phyloP scores from a whole-genome alignment of 2,888 invertebrate genomes.

The Cantharis flavilabris region DNA sequence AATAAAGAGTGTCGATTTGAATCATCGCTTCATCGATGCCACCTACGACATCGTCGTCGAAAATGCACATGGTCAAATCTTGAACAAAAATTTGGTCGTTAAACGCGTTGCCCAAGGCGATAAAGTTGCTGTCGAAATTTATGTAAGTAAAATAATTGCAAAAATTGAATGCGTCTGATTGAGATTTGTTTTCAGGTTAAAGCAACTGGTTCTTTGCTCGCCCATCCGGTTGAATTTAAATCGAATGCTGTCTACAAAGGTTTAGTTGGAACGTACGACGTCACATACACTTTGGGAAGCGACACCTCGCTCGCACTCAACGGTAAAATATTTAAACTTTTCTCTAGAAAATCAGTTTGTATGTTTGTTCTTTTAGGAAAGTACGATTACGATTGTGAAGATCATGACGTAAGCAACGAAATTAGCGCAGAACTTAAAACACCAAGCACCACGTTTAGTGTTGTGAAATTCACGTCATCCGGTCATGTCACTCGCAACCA shows the following conservation, averaged over 20 bases:
- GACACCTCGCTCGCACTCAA: neutral
- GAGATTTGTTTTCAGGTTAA: slow-evolving; percentile 20
- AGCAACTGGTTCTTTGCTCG: slow-evolving; percentile 47
- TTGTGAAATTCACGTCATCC: slow-evolving; percentile 57
- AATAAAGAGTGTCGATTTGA: slow-evolving; percentile 54
- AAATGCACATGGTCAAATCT: slow-evolving; percentile 57
- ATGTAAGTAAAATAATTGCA: slow-evolving; percentile 23
- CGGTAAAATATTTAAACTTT: neutral
- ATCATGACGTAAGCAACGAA: slow-evolving; percentile 58
- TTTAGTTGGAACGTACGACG: slow-evolving; percentile 29
- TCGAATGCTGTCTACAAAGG: slow-evolving; percentile 37
- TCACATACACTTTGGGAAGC: neutral
- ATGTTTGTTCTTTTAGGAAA: slow-evolving; percentile 49
- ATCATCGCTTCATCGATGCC: slow-evolving; percentile 53
- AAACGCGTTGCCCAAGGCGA: slow-evolving; percentile 52
- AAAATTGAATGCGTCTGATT: neutral
- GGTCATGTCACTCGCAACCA: slow-evolving; percentile 47
- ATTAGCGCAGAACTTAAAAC: slow-evolving; percentile 57
- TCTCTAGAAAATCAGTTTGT: slow-evolving; percentile 37
- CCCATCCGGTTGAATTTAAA: slow-evolving; percentile 44
- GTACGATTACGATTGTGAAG: slow-evolving; percentile 48
- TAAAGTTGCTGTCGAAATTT: slow-evolving; percentile 39
- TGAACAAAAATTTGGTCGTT: slow-evolving; percentile 49
- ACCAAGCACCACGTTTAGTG: slow-evolving; percentile 63
- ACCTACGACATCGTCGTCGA: slow-evolving; percentile 54